phyloP scores from a whole-genome alignment of 2,888 invertebrate genomes.

The Drosophila trichaetosa region DNA sequence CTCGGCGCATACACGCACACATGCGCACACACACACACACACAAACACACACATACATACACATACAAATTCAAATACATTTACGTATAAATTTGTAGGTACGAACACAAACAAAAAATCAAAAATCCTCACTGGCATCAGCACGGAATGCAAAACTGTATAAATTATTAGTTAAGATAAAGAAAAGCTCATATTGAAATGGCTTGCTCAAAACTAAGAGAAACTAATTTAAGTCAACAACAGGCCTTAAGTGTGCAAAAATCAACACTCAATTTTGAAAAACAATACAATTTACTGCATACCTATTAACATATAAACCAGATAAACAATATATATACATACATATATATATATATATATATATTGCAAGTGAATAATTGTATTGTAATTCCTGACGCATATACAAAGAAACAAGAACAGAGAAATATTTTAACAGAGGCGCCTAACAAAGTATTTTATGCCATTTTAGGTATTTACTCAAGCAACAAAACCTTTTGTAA shows the following conservation, averaged over 20 bases:
- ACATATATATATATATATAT: conserved; percentile 1
- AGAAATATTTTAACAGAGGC: conserved; percentile 66
- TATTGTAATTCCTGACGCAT: conserved; percentile 48
- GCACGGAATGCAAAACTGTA: conserved; percentile 43
- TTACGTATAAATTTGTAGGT: conserved; percentile 14
- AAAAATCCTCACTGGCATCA: conserved; percentile 18
- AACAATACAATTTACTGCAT: conserved; percentile 49
- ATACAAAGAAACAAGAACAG: conserved; percentile 37
- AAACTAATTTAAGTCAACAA: conserved; percentile 56
- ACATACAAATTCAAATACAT: neutral
- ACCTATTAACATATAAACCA: conserved; percentile 22
- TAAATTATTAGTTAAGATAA: conserved; percentile 26
- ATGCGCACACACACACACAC: neutral
- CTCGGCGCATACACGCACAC: conserved; percentile 37
- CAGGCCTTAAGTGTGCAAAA: conserved; percentile 81
- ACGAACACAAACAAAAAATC: conserved; percentile 11
- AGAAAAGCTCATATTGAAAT: conserved; percentile 43
- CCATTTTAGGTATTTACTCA: conserved; percentile 69
- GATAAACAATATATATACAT: conserved; percentile 14
- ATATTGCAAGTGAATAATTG: conserved; percentile 52
- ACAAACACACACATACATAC: conserved; percentile 5
- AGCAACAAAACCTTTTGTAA: conserved; percentile 57
- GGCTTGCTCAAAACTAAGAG: conserved; percentile 60
- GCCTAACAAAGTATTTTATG: conserved; percentile 69
- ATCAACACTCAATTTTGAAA: conserved; percentile 66